Evolutionary conservation across 1,140 invertebrate genomes (phyloP).

Genomic region (Drosophila ohnishii): DNA sequence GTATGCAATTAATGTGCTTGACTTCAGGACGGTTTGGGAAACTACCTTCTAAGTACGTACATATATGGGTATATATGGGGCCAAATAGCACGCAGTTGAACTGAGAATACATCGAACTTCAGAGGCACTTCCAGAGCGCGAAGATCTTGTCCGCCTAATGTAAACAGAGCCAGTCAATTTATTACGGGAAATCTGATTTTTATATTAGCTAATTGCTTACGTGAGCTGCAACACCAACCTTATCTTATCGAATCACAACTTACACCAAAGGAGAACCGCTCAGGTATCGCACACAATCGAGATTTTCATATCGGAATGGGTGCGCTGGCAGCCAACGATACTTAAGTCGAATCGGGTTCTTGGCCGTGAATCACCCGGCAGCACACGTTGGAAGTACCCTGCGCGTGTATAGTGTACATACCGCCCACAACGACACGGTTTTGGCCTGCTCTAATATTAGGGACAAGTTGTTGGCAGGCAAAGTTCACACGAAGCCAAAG

Average conservation of each 20-base stretch:
- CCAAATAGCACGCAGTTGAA: neutral
- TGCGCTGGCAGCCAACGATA: neutral
- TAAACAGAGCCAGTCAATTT: conserved; percentile 19
- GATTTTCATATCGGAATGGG: conserved; percentile 1
- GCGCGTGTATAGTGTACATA: conserved; percentile 2
- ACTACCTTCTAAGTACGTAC: conserved; percentile 34
- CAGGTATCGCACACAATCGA: neutral
- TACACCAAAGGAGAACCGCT: conserved; percentile 16
- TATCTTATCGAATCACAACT: conserved; percentile 39
- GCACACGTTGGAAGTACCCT: neutral
- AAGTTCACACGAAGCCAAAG: conserved; percentile 73
- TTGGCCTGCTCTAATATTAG: conserved; percentile 72
- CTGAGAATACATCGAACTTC: neutral
- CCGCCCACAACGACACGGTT: conserved; percentile 50
- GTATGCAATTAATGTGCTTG: conserved; percentile 69
- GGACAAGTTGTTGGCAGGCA: conserved; percentile 74
- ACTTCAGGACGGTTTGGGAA: conserved; percentile 15
- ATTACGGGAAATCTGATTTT: conserved; percentile 2
- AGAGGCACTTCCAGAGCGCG: conserved; percentile 1
- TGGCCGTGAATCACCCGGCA: neutral
- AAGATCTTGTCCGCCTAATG: neutral
- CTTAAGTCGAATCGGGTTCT: conserved; percentile 7
- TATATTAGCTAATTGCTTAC: conserved; percentile 35
- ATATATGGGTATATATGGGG: neutral
- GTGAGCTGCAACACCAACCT: neutral